phyloP scores from a whole-genome alignment of 2,888 invertebrate species.

The Xylophagus ater region DNA sequence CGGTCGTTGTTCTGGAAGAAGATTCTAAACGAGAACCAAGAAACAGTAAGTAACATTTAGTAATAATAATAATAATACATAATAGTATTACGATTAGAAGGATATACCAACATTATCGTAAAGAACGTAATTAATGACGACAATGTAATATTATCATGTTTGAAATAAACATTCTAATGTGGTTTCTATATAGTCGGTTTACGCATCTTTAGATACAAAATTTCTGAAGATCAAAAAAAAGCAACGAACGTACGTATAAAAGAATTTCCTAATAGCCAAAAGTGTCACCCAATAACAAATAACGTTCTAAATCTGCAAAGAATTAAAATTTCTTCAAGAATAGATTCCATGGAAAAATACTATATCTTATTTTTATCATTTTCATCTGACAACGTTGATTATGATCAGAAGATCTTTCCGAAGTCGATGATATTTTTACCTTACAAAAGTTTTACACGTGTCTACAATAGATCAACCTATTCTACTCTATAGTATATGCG shows the following conservation, averaged over 20 bases:
- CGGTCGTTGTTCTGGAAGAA: conserved; percentile 66
- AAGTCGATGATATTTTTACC: not conserved
- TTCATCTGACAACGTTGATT: not conserved
- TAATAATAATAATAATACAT: no score
- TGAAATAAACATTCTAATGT: not conserved
- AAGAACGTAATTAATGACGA: no score
- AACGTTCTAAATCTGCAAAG: not conserved
- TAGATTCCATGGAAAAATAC: not conserved
- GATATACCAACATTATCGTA: not conserved
- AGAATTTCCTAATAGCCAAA: no score
- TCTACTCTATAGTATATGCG: not conserved
- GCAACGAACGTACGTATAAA: no score
- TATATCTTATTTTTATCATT: not conserved
- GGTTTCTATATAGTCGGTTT: not conserved
- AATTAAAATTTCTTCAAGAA: not conserved
- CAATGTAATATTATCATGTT: not conserved
- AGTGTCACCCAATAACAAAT: no score
- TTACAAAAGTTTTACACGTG: conserved; percentile 6
- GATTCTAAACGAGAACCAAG: conserved; percentile 30
- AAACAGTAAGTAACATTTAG: conserved; percentile 23
- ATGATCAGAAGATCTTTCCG: not conserved
- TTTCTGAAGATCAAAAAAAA: not conserved
- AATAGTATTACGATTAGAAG: not conserved
- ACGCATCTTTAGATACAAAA: not conserved
- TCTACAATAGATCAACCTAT: conserved; percentile 9